Conservation (phyloP, 2,888 invertebrate genomes). For the Epinotia bilunana region DNA sequence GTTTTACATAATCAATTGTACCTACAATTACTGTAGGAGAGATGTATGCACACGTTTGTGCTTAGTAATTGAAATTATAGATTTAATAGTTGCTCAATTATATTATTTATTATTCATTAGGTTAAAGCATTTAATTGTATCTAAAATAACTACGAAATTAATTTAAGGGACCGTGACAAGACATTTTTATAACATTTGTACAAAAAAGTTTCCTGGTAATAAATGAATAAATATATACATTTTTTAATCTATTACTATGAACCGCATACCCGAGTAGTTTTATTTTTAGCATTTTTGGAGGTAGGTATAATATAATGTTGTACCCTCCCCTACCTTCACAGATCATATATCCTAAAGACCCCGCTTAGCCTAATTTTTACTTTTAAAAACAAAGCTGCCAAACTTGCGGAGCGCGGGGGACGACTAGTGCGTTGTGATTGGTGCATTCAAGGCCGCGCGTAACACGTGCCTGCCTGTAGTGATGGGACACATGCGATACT, state of each 20-base stretch:
- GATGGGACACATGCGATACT: too few relatives aligned
- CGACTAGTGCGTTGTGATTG: too few relatives aligned
- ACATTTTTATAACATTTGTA: conserved; percentile 39
- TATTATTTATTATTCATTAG: conserved; percentile 55
- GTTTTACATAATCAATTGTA: conserved; percentile 57
- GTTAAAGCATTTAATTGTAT: conserved; percentile 3
- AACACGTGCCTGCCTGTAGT: too few relatives aligned
- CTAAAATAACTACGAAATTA: conserved; percentile 3
- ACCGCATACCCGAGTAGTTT: too few relatives aligned
- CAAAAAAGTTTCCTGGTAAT: conserved; percentile 11
- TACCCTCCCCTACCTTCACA: too few relatives aligned
- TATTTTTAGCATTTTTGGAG: too few relatives aligned
- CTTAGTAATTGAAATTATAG: conserved; percentile 32
- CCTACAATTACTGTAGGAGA: conserved; percentile 66
- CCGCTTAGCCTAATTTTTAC: too few relatives aligned
- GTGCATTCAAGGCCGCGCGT: too few relatives aligned
- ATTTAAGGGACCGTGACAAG: conserved; percentile 15
- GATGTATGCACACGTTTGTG: conserved; percentile 58
- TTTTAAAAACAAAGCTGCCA: too few relatives aligned
- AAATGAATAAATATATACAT: neutral
- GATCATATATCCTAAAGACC: too few relatives aligned
- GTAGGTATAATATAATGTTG: too few relatives aligned
- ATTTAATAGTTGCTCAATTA: conserved; percentile 59
- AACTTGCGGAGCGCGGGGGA: too few relatives aligned
- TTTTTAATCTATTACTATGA: neutral